Evolutionary conservation across 2,888 invertebrate species (phyloP).

Genomic region (Carabus problematicus): DNA sequence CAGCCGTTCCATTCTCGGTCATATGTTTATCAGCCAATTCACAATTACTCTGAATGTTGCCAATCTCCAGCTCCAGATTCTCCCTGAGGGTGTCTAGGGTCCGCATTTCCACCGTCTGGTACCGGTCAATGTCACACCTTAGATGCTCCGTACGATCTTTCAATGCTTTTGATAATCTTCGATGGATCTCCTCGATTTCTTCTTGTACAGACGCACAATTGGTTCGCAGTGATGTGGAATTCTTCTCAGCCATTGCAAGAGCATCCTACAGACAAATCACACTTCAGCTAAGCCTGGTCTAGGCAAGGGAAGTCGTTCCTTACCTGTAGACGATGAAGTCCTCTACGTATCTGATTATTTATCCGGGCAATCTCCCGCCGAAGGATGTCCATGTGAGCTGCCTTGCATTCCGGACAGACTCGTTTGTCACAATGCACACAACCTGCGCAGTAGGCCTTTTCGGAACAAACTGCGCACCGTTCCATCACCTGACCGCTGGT

Average conservation of each 20-base stretch:
- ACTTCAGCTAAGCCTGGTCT: background rate
- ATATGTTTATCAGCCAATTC: slow-evolving; percentile 95
- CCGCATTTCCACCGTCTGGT: slow-evolving; percentile 85
- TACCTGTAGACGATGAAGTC: slow-evolving; percentile 78
- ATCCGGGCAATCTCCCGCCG: slow-evolving; percentile 67
- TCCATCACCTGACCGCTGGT: slow-evolving; percentile 93
- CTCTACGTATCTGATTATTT: slow-evolving; percentile 73
- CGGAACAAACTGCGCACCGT: slow-evolving; percentile 90
- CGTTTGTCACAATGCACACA: slow-evolving; percentile 98
- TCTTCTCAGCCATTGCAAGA: slow-evolving; percentile 83
- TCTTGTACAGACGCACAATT: slow-evolving; percentile 91
- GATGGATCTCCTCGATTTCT: slow-evolving; percentile 92
- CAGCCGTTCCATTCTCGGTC: slow-evolving; percentile 75
- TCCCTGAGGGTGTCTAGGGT: slow-evolving; percentile 88
- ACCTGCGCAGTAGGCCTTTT: slow-evolving; percentile 85
- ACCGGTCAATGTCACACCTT: slow-evolving; percentile 90
- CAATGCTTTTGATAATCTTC: slow-evolving; percentile 84
- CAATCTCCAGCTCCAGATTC: slow-evolving; percentile 92
- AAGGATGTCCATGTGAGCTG: slow-evolving; percentile 94
- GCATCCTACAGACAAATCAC: slow-evolving; percentile 68
- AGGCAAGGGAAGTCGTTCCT: background rate
- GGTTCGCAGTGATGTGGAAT: slow-evolving; percentile 84
- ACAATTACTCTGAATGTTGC: slow-evolving; percentile 95
- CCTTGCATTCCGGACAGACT: slow-evolving; percentile 95
- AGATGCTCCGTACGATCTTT: slow-evolving; percentile 89